Percentiles rank a stretch among this genome's conserved stretches.
Evolutionary conservation across 2,797 vertebrate species (phyloP).

Genomic region (Margarornis squamiger): DNA sequence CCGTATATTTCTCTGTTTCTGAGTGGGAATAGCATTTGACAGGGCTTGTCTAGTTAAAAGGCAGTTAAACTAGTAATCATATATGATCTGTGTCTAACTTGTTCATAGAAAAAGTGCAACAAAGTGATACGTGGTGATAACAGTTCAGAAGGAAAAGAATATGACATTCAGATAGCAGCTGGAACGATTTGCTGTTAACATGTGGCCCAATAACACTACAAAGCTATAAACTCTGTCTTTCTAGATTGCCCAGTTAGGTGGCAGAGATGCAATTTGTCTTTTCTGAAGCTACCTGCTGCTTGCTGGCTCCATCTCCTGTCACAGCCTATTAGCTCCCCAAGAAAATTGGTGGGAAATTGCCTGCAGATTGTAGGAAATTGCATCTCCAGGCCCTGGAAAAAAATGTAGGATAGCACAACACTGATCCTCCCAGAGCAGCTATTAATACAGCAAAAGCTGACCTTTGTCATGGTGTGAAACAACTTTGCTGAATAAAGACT

Average conservation of each 20-base stretch:
- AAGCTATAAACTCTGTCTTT: slow-evolving; percentile 80
- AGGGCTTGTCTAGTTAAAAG: slow-evolving; percentile 59
- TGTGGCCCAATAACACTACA: slow-evolving; percentile 79
- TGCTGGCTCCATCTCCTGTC: slow-evolving; percentile 82
- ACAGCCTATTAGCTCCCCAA: slow-evolving; percentile 84
- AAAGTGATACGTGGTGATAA: slow-evolving; percentile 71
- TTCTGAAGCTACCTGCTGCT: slow-evolving; percentile 80
- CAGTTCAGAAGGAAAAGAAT: slow-evolving; percentile 73
- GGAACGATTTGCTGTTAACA: slow-evolving; percentile 80
- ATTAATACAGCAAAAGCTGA: slow-evolving; percentile 81
- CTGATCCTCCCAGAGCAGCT: slow-evolving; percentile 80
- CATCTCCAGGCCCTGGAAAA: slow-evolving; percentile 80
- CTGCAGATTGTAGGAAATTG: slow-evolving; percentile 87
- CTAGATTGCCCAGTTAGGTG: slow-evolving; percentile 83
- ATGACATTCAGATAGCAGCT: slow-evolving; percentile 75
- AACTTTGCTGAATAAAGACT: slow-evolving; percentile 79
- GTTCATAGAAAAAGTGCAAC: slow-evolving; percentile 48
- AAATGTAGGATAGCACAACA: slow-evolving; percentile 81
- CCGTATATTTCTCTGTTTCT: slow-evolving; percentile 17
- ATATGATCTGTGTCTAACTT: slow-evolving; percentile 49
- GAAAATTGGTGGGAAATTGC: slow-evolving; percentile 87
- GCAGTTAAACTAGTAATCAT: slow-evolving; percentile 63
- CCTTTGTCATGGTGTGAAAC: slow-evolving; percentile 78
- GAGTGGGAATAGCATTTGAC: slow-evolving; percentile 53
- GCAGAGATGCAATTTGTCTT: slow-evolving; percentile 84